Evolutionary conservation across 2,888 invertebrate genomes (phyloP).

Genomic region (Protonemura montana): DNA sequence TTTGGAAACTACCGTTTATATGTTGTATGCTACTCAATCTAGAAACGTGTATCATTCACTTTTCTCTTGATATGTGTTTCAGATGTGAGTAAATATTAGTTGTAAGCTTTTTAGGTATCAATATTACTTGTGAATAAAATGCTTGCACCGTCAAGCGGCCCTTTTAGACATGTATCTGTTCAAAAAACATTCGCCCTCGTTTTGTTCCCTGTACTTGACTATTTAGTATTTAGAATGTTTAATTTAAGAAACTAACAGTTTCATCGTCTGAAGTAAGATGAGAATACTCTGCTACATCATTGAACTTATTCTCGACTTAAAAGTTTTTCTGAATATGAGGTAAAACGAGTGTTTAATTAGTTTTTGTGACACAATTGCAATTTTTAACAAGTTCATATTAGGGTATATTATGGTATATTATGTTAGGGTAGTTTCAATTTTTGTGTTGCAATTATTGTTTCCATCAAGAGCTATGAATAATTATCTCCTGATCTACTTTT

Average conservation of each 20-base stretch:
- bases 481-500: background rate
- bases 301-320: background rate
- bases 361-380: no score
- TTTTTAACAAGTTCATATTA: no score
- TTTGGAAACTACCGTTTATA: background rate
- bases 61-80: background rate
- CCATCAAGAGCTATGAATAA: no score
- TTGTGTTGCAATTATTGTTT: no score
- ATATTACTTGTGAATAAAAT: background rate
- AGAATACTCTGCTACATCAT: background rate
- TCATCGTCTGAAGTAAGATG: background rate
- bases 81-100: background rate
- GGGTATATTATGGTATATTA: no score
- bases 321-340: background rate
- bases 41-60: background rate
- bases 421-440: no score
- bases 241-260: background rate
- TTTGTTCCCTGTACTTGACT: background rate
- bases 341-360: no score
- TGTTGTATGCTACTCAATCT: background rate
- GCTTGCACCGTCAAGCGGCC: background rate
- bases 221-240: background rate
- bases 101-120: background rate
- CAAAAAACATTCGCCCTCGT: constrained; percentile 1
- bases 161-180: background rate